A percentile compares a stretch with the other conserved stretches of the same genome.
These are phyloP conservation scores for Cactoblastis cactorum DNA, from an alignment of 2,888 invertebrate species.

Conservation along the genomic window DNA sequence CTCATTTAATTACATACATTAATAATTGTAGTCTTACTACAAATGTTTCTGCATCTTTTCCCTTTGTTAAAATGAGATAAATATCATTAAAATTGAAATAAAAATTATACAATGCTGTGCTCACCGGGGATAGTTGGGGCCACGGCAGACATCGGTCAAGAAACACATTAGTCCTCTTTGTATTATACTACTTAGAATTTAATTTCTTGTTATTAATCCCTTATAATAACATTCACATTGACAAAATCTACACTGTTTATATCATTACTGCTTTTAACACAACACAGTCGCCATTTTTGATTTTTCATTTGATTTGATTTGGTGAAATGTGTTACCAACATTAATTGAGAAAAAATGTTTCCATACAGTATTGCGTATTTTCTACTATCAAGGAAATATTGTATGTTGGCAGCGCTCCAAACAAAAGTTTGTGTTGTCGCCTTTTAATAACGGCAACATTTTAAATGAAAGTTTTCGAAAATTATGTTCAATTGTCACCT, in stretches of 20 bases:
- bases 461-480: no score
- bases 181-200: slow-evolving; percentile 38
- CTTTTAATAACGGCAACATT: no score
- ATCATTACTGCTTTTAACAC: slow-evolving; percentile 49
- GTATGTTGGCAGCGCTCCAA: no score
- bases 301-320: slow-evolving; percentile 21
- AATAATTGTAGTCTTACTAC: not conserved
- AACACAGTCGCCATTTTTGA: slow-evolving; percentile 74
- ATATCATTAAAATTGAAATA: not conserved
- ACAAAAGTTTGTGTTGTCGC: no score
- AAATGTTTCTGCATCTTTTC: not conserved
- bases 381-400: no score
- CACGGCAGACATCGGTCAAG: slow-evolving; percentile 78
- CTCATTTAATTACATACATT: not conserved
- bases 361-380: no score
- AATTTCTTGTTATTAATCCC: slow-evolving; percentile 33
- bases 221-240: slow-evolving; percentile 27
- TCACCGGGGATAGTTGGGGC: slow-evolving; percentile 77
- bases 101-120: slow-evolving; percentile 26
- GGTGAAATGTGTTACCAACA: slow-evolving; percentile 17
- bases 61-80: not conserved
- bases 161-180: slow-evolving; percentile 74
- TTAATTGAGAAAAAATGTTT: not conserved
- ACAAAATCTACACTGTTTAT: slow-evolving; percentile 50
- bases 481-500: no score